phyloP scores from a whole-genome alignment of 1,140 invertebrate species.

The Drosophila pachea region DNA sequence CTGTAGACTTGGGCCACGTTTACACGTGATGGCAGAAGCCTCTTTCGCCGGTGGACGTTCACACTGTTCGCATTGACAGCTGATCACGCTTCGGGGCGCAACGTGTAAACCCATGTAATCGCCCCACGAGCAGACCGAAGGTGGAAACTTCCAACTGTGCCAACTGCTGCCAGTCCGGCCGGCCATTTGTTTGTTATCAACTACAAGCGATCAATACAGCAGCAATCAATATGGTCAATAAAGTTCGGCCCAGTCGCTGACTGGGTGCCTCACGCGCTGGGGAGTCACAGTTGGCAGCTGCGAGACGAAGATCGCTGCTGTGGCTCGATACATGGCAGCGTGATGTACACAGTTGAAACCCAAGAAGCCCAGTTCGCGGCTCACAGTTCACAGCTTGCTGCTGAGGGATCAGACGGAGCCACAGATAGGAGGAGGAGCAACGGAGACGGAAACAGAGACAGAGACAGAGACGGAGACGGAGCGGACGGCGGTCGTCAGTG shows the following conservation, averaged over 20 bases:
- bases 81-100: background rate
- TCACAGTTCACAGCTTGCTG: slow-evolving; percentile 55
- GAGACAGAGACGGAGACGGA: background rate
- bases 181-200: slow-evolving; percentile 59
- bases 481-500: slow-evolving; percentile 56
- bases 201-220: slow-evolving; percentile 74
- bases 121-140: slow-evolving; percentile 16
- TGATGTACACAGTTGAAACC: slow-evolving; percentile 72
- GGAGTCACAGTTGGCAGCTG: slow-evolving; percentile 10
- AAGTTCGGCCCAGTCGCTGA: slow-evolving; percentile 48
- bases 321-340: slow-evolving; percentile 62
- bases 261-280: slow-evolving; percentile 17
- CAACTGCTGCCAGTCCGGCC: slow-evolving; percentile 19
- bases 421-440: no score
- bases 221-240: slow-evolving; percentile 77
- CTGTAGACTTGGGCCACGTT: slow-evolving; percentile 39
- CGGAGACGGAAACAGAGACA: slow-evolving; percentile 2
- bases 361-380: slow-evolving; percentile 59
- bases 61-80: background rate
- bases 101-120: slow-evolving; percentile 15
- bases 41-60: background rate
- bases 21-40: slow-evolving; percentile 34
- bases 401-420: slow-evolving; percentile 26
- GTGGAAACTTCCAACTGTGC: slow-evolving; percentile 54
- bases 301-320: slow-evolving; percentile 29